Evolutionary conservation across 2,113 vertebrate species (phyloP), one percentile per base, ranked within the genome.

Genomic region (Panurus biarmicus): DNA sequence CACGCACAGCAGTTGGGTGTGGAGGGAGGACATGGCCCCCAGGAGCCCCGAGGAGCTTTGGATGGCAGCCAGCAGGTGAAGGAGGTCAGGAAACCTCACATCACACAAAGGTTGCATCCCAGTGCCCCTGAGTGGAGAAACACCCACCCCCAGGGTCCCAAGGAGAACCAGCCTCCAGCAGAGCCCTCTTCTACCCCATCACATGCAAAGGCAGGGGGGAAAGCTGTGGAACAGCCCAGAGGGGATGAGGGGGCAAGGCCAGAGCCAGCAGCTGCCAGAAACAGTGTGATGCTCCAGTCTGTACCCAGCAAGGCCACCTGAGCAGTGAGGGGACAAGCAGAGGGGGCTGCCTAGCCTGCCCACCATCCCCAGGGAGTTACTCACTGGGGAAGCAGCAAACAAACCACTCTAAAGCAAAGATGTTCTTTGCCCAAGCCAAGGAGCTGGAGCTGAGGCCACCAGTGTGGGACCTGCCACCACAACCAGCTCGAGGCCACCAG

Each of bases 1-100:
- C 14, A 0, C 0, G 0, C 35, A 33, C 11, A 1, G 36, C 20
- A 23, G 16, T 2, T 1, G 0, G 44, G 25, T 14, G 24, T 48
- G 0, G 19, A 31, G 47, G 54, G 38, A 38, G 58, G 35, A 61
- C 35, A 19, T 16, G 3, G 58, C 58, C 60, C 58, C 11, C 38
- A 14, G 36, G 26, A 62, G 38, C 61, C 38, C 53, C 2, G 0
- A 14, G 53, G 35, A 71, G 53, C n/a, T 44, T 16, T 42, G 36
- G 31, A 1, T 29, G 36, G 33, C 28, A 2, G 3, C 64, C 87
- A 83, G 36, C 0, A 0, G 54, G 17, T 14, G 38, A 25, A 10
- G 62, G 26, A 38, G 26, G 9, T 42, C 22, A 5, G 42, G 22
- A 91, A 70, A 38, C 12, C 33, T 75, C 62, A 33, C 1, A 0